These are phyloP conservation scores for Drosophila biarmipes DNA, from an alignment of 1,140 invertebrate species.

Conservation along the genomic window DNA sequence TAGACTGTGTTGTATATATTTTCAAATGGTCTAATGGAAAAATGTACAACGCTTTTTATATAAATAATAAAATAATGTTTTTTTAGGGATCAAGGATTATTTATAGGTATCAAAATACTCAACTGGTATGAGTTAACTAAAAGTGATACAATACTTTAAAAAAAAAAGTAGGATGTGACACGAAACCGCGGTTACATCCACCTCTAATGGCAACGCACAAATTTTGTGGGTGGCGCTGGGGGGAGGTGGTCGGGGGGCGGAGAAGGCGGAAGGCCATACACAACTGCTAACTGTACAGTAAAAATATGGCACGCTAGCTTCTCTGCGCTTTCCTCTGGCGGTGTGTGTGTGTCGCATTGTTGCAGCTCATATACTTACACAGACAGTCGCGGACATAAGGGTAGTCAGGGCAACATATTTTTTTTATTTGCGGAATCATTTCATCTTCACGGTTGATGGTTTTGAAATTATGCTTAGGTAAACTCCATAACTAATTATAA, in stretches of 20 bases:
- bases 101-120: too few relatives aligned
- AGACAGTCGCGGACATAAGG: not conserved
- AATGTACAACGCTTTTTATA: too few relatives aligned
- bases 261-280: not conserved
- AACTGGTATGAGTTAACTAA: too few relatives aligned
- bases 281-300: conserved; percentile 67
- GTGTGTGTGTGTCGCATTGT: conserved; percentile 15
- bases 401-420: conserved; percentile 13
- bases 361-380: conserved; percentile 31
- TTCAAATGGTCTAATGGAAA: too few relatives aligned
- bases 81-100: too few relatives aligned
- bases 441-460: too few relatives aligned
- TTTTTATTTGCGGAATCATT: not conserved
- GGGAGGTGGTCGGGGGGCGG: not conserved
- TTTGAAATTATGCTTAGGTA: too few relatives aligned
- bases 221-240: not conserved
- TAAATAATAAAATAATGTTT: too few relatives aligned
- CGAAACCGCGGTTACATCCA: not conserved
- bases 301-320: conserved; percentile 65
- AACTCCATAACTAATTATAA: too few relatives aligned
- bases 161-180: not conserved
- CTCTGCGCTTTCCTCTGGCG: conserved; percentile 14
- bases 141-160: too few relatives aligned
- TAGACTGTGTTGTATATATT: too few relatives aligned
- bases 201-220: conserved; percentile 9